These are phyloP conservation scores for Colinus virginianus DNA, from an alignment of 2,113 vertebrate species.

Conservation along the genomic window DNA sequence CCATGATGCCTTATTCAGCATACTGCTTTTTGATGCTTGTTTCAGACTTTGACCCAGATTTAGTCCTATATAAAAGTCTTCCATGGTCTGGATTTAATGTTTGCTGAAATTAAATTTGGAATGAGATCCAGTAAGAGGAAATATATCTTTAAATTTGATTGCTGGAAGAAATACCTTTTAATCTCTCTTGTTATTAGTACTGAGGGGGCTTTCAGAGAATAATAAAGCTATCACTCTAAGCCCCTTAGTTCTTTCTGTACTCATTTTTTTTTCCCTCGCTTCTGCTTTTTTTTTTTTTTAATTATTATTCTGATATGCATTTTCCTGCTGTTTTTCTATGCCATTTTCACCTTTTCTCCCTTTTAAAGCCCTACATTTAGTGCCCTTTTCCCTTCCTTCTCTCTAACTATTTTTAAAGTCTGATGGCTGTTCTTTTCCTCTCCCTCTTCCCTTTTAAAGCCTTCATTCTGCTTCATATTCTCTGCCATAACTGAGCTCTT, in stretches of 20 bases:
- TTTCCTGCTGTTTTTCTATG: neutral
- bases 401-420: neutral
- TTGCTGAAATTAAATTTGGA: conserved; percentile 41
- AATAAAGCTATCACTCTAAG: conserved; percentile 32
- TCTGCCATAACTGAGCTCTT: neutral
- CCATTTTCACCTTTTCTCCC: neutral
- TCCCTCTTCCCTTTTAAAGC: neutral
- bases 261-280: neutral
- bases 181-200: conserved; percentile 40
- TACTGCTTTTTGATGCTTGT: neutral
- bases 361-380: neutral
- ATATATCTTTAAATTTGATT: neutral
- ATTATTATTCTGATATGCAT: neutral
- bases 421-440: rapidly evolving
- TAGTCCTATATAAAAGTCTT: neutral
- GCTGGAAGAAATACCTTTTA: conserved; percentile 24
- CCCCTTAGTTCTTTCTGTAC: neutral
- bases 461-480: neutral
- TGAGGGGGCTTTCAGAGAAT: conserved; percentile 26
- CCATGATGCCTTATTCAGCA: neutral
- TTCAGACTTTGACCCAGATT: neutral
- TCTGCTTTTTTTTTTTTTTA: neutral
- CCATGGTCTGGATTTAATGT: conserved; percentile 9
- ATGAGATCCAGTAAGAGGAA: conserved; percentile 8
- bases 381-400: neutral